Base-by-base conservation (phyloP, 2,888 invertebrate genomes). In the Diaphora mendica region DNA sequence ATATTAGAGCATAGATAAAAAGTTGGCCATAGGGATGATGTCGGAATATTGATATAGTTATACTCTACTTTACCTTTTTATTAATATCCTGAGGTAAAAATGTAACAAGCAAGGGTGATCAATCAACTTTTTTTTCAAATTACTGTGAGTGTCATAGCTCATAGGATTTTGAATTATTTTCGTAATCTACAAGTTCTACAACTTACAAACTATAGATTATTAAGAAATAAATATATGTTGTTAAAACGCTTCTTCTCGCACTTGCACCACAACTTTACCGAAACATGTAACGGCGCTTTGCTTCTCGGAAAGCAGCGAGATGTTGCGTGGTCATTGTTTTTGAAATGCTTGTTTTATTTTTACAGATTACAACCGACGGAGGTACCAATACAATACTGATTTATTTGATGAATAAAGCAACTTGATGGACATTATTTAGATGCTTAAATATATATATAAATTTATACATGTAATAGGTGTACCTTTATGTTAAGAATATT, bases 291-390 rank as follows among this genome's bases (percentile, higher is more conserved):
- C 85, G 82, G 84, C 72, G 73, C 75, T 76, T 68, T 68, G 73
- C 62, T 87, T 87, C 88, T 83, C 73, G 78, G 86, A 88, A 88
- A 73, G 67, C 72, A 68, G 42, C 62, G 33, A 78, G 81, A 79
- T 82, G 73, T 75, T 79, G 87, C 87, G 69, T 76, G 72, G 82
- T 89, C 88, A 89, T 89, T 89, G 88, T 88, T 89, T 85, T 89
- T 87, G 81, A 83, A 48, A 69, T 81, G 83, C 84, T 85, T 87
- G 86, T 87, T 88, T 89, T 86, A 79, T 85, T 85, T 81, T 82
- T 77, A 80, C 75, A 77, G 79, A 81, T 80, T 80, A 84, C 79
- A 73, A 64, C 51, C 69, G 39, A 70, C 35, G 20, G 62, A 67
- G 51, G 70, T 55, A 59, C 67, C 15, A 64, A 51, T 51, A 67